Base-by-base conservation (phyloP, 1,140 invertebrate genomes). In the Pseudomyrmex dendroicus region DNA sequence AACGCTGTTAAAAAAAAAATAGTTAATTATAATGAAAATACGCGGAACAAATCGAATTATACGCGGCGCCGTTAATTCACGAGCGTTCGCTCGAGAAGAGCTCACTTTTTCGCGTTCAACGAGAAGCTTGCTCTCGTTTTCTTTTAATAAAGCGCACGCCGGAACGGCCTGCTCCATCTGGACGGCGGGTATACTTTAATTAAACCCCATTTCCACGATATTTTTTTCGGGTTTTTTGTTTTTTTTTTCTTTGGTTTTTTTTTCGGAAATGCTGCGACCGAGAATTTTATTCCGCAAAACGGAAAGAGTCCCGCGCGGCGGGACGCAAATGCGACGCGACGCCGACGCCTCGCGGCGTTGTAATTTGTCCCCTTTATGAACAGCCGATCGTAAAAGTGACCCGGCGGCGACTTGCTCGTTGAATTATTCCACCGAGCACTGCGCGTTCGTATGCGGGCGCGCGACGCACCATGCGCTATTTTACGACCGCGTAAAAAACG, bases 121-220 rank as follows among this genome's bases (percentile, higher is more conserved):
- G 48, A 35, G 5, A 57, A 56, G 20, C 63, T 56, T n/a, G 59
- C n/a, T 35, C n/a, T 35, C 52, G 64, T 78, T 78, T 68, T 70
- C 52, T 78, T 67, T 78, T 78, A 78, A 78, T 78, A 78, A 78
- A 78, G 64, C 64, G 52, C 74, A 13, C 44, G 22, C 67, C 10
- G 20, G 61, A 46, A 68, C 70, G 61, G 13, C 13, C 25, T 66
- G 73, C 70, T 7, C 35, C 86, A 84, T 83, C 80, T 86, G 85
- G 54, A 22, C 44, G 59, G 20, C 12, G 44, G 56, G 78, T 72
- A 87, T 88, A 88, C 82, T 88, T 88, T 88, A 88, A 88, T 88
- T 88, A 88, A 85, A 78, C 70, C 61, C 76, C 56, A 88, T 85
- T 88, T 83, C 68, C 73, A 64, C 84, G 77, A 85, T 86, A 83